phyloP scores from a whole-genome alignment of 2,113 vertebrate genomes.

The Ailuropoda melanoleuca region DNA sequence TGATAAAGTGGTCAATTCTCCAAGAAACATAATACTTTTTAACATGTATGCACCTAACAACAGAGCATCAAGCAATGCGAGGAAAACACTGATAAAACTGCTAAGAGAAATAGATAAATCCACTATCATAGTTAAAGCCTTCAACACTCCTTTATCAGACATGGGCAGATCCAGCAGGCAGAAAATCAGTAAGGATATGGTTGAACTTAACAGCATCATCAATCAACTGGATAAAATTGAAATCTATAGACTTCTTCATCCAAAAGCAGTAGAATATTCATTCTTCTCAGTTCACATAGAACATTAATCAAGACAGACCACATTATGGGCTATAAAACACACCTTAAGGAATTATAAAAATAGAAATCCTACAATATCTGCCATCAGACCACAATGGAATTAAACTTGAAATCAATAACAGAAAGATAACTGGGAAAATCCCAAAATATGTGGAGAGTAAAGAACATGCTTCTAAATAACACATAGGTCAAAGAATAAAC shows the following conservation, averaged over 20 bases:
- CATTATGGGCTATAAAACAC: not conserved
- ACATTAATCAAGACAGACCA: not conserved
- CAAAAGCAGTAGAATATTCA: not conserved
- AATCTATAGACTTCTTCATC: not conserved
- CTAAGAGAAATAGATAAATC: not conserved
- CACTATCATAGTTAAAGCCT: not conserved
- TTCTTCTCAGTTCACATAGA: not conserved
- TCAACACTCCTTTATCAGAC: not conserved
- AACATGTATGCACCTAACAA: not conserved
- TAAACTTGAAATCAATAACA: not conserved
- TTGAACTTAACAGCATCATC: not conserved
- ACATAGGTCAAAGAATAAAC: not conserved
- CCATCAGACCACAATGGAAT: not conserved
- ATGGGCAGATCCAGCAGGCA: not conserved
- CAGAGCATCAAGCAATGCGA: not conserved
- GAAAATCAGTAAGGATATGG: not conserved
- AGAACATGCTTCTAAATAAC: not conserved
- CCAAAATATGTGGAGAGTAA: not conserved
- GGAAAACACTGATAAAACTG: not conserved
- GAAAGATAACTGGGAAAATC: not conserved
- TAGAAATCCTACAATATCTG: not conserved
- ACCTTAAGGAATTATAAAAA: not conserved
- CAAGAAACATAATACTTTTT: not conserved
- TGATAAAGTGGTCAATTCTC: not conserved
- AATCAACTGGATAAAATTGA: not conserved